phyloP scores from a whole-genome alignment of 2,888 invertebrate species.

The Scaptomyza cyrtandrae region DNA sequence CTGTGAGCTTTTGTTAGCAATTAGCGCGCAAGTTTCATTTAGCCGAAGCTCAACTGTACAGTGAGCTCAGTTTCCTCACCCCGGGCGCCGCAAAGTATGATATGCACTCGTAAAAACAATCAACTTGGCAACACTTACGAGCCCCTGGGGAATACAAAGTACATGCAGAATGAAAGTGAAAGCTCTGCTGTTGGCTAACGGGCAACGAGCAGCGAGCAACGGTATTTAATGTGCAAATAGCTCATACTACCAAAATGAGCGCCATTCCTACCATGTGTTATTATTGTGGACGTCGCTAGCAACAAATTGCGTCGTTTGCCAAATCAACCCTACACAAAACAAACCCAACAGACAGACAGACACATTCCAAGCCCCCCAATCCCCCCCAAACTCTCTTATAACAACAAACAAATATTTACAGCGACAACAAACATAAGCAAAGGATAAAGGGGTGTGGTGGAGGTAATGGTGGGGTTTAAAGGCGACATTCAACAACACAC shows the following conservation, averaged over 20 bases:
- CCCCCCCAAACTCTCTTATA: slow-evolving; percentile 26
- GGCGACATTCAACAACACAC: slow-evolving; percentile 60
- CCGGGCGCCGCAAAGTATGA: slow-evolving; percentile 63
- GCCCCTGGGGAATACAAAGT: slow-evolving; percentile 59
- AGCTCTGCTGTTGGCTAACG: slow-evolving; percentile 40
- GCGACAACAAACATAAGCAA: slow-evolving; percentile 58
- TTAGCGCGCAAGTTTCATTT: slow-evolving; percentile 50
- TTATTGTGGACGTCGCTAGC: slow-evolving; percentile 49
- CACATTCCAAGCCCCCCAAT: slow-evolving; percentile 40
- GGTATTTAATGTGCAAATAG: slow-evolving; percentile 81
- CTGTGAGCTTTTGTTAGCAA: slow-evolving; percentile 49
- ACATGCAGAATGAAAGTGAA: slow-evolving; percentile 42
- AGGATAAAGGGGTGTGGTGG: slow-evolving; percentile 1
- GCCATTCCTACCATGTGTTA: slow-evolving; percentile 45
- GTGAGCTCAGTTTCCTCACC: slow-evolving; percentile 35
- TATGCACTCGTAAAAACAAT: slow-evolving; percentile 72
- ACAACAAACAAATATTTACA: slow-evolving; percentile 60
- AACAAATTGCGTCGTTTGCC: slow-evolving; percentile 77
- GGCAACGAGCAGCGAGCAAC: slow-evolving; percentile 48
- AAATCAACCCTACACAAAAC: slow-evolving; percentile 70
- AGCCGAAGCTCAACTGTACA: slow-evolving; percentile 51
- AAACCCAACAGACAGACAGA: slow-evolving; percentile 63
- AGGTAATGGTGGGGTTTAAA: neutral
- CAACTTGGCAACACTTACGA: slow-evolving; percentile 75
- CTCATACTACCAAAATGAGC: slow-evolving; percentile 51